Evolutionary conservation across 2,888 invertebrate genomes (phyloP).

Genomic region (Rhagophthalmus giganteus): DNA sequence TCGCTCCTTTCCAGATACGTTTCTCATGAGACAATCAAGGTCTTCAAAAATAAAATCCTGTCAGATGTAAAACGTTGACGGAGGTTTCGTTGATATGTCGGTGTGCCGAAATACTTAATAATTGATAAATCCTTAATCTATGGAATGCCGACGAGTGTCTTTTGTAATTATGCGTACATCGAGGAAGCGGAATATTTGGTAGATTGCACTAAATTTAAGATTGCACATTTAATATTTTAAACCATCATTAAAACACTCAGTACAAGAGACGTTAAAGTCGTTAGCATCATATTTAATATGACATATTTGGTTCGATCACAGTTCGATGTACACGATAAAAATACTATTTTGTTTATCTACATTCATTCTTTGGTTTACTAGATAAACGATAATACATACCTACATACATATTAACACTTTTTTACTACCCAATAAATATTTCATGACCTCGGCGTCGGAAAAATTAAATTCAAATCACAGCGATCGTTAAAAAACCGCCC

Average conservation of each 20-base stretch:
- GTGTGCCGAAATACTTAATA: slow-evolving; percentile 15
- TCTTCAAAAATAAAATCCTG: slow-evolving; percentile 34
- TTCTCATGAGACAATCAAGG: slow-evolving; percentile 36
- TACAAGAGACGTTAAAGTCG: slow-evolving; percentile 29
- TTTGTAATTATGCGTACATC: slow-evolving; percentile 16
- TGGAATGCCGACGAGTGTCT: slow-evolving; percentile 11
- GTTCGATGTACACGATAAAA: slow-evolving; percentile 26
- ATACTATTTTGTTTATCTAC: slow-evolving; percentile 11
- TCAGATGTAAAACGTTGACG: slow-evolving; percentile 22
- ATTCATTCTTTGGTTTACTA: slow-evolving; percentile 16
- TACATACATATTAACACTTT: too few relatives aligned
- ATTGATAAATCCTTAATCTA: slow-evolving; percentile 4
- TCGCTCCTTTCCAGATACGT: slow-evolving; percentile 18
- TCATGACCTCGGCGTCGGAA: too few relatives aligned
- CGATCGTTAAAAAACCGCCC: too few relatives aligned
- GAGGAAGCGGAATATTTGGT: slow-evolving; percentile 30
- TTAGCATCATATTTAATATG: slow-evolving; percentile 51
- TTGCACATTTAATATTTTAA: slow-evolving; percentile 40
- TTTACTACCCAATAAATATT: too few relatives aligned
- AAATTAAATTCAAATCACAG: too few relatives aligned
- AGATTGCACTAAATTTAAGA: slow-evolving; percentile 39
- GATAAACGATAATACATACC: not conserved
- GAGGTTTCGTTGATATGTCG: slow-evolving; percentile 28
- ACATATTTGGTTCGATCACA: slow-evolving; percentile 35
- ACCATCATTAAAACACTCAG: slow-evolving; percentile 30